A percentile compares a stretch with the other conserved stretches of the same genome.
phyloP scores from a whole-genome alignment of 2,113 vertebrate species.

The Ophthalmolycus amberensis region DNA sequence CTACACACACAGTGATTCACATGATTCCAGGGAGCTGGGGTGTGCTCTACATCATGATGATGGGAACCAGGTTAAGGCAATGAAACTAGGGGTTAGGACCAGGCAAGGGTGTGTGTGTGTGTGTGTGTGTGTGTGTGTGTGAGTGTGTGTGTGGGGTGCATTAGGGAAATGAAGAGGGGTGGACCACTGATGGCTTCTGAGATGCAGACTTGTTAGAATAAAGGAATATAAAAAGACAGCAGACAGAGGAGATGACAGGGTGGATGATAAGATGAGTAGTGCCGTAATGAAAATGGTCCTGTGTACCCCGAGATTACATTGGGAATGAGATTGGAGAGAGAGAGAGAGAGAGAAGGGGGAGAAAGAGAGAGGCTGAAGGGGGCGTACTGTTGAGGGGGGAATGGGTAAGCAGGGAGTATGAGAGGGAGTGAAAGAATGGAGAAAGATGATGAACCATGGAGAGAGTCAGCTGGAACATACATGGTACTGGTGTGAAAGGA shows the following conservation, averaged over 20 bases:
- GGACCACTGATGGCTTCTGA: slow-evolving; percentile 67
- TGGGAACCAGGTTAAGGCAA: slow-evolving; percentile 73
- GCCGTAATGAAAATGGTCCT: slow-evolving; percentile 73
- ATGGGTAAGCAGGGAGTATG: slow-evolving; percentile 21
- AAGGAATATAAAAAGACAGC: slow-evolving; percentile 76
- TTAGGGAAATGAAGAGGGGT: slow-evolving; percentile 82
- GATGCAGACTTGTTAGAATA: slow-evolving; percentile 80
- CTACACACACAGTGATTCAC: slow-evolving; percentile 49
- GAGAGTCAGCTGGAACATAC: slow-evolving; percentile 53
- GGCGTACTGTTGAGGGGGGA: slow-evolving; percentile 8
- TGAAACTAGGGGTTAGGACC: slow-evolving; percentile 74
- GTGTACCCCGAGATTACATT: slow-evolving; percentile 74
- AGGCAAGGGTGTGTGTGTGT: slow-evolving; percentile 15
- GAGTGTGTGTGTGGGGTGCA: slow-evolving; percentile 54
- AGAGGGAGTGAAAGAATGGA: slow-evolving; percentile 28
- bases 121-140: slow-evolving; percentile 6
- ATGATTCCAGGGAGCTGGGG: slow-evolving; percentile 37
- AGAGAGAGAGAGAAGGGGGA: slow-evolving; percentile 16
- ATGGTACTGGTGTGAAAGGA: slow-evolving; percentile 12
- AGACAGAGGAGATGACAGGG: slow-evolving; percentile 73
- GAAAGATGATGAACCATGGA: slow-evolving; percentile 64
- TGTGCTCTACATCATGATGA: slow-evolving; percentile 69
- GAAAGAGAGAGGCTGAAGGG: slow-evolving; percentile 24
- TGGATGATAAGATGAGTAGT: slow-evolving; percentile 74
- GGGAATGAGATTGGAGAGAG: slow-evolving; percentile 66